Base-by-base conservation (phyloP, 2,888 invertebrate genomes). In the Sialis fuliginosa region DNA sequence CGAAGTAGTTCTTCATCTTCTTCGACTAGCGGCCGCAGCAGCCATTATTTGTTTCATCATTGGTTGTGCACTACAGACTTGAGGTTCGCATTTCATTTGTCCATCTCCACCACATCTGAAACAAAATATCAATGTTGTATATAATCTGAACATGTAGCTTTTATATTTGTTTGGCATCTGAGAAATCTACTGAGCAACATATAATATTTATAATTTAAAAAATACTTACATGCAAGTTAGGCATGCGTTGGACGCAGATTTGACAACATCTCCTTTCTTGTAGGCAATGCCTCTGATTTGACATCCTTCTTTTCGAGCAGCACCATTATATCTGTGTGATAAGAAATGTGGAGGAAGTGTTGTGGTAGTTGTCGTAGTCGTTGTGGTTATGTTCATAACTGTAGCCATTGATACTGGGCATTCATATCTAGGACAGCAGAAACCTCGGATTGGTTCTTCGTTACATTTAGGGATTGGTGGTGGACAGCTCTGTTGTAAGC, bases 351-450 rank as follows among this genome's bases (percentile, higher is more conserved):
- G 88, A 51, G 88, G 87, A 59, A 88, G 67, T 51, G 84, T 84
- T 43, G 86, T 86, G 39, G 86, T 87, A 31, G 89, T 87, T 33
- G 89, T 86, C 12, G 88, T 86, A 3, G 87, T 85, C 34, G 87
- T 85, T n/a, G 88, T 87, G 34, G 87, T 85, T 52, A 86, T 68
- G 62, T 89, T 88, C 45, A 87, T 70, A 49, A 80, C 74, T 33
- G 81, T 80, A 37, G 84, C 86, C 84, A 85, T 87, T 2, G 85
- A 83, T 9, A 91, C 90, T 9, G 86, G 91, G 62, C 92, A 93
- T 65, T 91, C 90, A 62, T 91, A 93, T 57, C 91, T 74, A 44
- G 92, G 92, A 69, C 92, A 93, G 63, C 92, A 93, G 77, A 91
- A 92, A 22, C 92, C 92, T 63, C 79, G 77, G 56, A 93, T 92